phyloP scores from a whole-genome alignment of 2,888 invertebrate genomes.

The Acleris holmiana region DNA sequence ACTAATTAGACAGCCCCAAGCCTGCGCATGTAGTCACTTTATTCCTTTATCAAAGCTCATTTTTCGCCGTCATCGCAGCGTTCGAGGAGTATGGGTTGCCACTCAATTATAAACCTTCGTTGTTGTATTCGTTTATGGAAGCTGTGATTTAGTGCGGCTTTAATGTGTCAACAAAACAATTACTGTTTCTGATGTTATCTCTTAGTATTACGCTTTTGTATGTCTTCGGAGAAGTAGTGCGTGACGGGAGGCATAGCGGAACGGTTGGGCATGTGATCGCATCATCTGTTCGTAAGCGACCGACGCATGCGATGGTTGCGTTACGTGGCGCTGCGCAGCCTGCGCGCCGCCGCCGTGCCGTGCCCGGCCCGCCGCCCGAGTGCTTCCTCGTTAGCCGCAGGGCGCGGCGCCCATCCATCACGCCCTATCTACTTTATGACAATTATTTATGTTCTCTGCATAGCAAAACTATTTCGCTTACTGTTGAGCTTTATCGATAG shows the following conservation, averaged over 20 bases:
- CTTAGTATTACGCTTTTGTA: constrained; percentile 56
- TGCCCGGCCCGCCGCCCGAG: constrained; percentile 46
- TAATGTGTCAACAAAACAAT: constrained; percentile 58
- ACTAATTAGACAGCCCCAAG: constrained; percentile 59
- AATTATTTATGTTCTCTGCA: constrained; percentile 81
- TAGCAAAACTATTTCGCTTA: constrained; percentile 81
- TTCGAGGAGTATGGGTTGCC: constrained; percentile 49
- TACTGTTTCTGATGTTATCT: constrained; percentile 58
- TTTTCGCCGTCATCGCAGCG: constrained; percentile 59
- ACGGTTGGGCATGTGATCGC: constrained; percentile 51
- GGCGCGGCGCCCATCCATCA: constrained; percentile 73
- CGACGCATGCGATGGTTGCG: constrained; percentile 52
- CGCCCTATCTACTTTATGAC: constrained; percentile 80
- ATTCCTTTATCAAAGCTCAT: constrained; percentile 63
- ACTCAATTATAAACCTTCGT: constrained; percentile 53
- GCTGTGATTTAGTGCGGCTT: constrained; percentile 58
- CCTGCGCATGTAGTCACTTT: constrained; percentile 64
- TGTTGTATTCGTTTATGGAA: constrained; percentile 55
- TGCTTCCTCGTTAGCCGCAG: constrained; percentile 70
- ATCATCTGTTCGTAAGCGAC: constrained; percentile 55
- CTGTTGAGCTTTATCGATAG: constrained; percentile 84
- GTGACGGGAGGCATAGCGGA: constrained; percentile 51
- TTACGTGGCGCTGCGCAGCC: constrained; percentile 49
- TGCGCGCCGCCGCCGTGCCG: constrained; percentile 47
- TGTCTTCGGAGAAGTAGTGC: constrained; percentile 51